These are phyloP conservation scores for Haliclona indistincta DNA, from an alignment of 37 sponge, comb jelly and placozoan species.

Conservation along the genomic window DNA sequence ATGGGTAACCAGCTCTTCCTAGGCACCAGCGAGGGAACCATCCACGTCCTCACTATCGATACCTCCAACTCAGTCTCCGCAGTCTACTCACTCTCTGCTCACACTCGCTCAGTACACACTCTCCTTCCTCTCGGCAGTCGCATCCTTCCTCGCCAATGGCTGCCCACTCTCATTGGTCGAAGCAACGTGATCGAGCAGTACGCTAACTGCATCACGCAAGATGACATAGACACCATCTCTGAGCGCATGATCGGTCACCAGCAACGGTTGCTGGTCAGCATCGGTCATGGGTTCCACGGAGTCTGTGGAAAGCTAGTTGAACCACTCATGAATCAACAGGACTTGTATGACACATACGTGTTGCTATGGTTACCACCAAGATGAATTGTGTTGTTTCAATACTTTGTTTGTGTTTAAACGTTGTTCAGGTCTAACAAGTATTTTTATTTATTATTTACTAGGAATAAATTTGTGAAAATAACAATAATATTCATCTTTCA, in stretches of 20 bases:
- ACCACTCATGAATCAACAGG: slow-evolving; percentile 42
- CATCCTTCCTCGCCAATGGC: slow-evolving; percentile 66
- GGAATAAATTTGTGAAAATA: too few species aligned
- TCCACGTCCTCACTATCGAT: slow-evolving; percentile 29
- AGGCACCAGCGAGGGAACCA: slow-evolving; percentile 22
- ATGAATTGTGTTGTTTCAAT: background rate
- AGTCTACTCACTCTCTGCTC: slow-evolving; percentile 35
- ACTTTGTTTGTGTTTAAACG: too few species aligned
- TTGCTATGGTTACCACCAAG: slow-evolving; percentile 45
- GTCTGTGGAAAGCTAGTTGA: slow-evolving; percentile 50
- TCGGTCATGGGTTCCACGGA: slow-evolving; percentile 69
- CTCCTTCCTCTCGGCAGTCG: slow-evolving; percentile 54
- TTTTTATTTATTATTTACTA: too few species aligned
- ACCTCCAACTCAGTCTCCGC: background rate
- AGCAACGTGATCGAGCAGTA: slow-evolving; percentile 67
- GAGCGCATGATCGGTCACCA: slow-evolving; percentile 53
- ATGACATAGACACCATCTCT: slow-evolving; percentile 37
- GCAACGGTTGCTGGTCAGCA: slow-evolving; percentile 35
- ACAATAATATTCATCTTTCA: too few species aligned
- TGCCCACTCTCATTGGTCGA: slow-evolving; percentile 75
- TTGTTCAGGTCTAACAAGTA: too few species aligned
- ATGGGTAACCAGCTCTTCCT: slow-evolving; percentile 38
- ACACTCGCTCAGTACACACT: slow-evolving; percentile 34
- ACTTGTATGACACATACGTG: slow-evolving; percentile 51
- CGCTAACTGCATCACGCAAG: slow-evolving; percentile 34